Base-by-base conservation (phyloP, 2,888 invertebrate species). In the Teleiodes luculella region DNA sequence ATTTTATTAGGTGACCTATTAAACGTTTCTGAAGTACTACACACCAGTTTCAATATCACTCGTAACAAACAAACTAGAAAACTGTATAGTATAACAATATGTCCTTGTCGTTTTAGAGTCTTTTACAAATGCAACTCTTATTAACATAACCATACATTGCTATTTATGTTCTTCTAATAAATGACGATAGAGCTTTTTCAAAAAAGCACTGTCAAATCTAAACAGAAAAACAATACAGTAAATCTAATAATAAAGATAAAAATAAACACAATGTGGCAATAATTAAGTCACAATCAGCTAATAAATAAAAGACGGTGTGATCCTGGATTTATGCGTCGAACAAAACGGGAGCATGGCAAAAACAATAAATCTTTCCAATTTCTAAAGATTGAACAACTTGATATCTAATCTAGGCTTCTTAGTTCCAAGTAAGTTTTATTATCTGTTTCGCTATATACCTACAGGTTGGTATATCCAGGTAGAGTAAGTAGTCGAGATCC, bases 291-390 rank as follows among this genome's bases (percentile, higher is more conserved):
- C 76, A 78, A 74, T 77, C 68, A 72, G 70, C 78, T 81, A 83
- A 86, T 86, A 80, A 83, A 86, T 86, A 80, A 83, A 83, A 76
- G 72, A 66, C 57, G 58, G 57, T 61, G 61, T 62, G 59, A 67
- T 67, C 62, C 66, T 70, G 76, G 81, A 85, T 85, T 86, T 84
- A 86, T 84, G 78, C 68, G 79, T 72, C 74, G 83, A 82, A 84
- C 84, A 86, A 83, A 84, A 80, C 10, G 18, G 28, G 31, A 28
- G 47, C 7, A 43, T n/a, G 10, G 7, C 31, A 24, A 16, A 4
- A 46, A 31, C 13, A 46, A 14, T 31, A 30, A 13, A 31, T 3
- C 14, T 11, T 41, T 39, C 3, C 14, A 3, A 31, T 10, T 13
- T 11, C 18, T 31, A 14, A 16, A 31, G 28, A 7, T 13, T 1